Percentiles rank a stretch among this genome's conserved stretches.
Evolutionary conservation across 1,140 invertebrate species (phyloP).

Genomic region (Tenebrio molitor): DNA sequence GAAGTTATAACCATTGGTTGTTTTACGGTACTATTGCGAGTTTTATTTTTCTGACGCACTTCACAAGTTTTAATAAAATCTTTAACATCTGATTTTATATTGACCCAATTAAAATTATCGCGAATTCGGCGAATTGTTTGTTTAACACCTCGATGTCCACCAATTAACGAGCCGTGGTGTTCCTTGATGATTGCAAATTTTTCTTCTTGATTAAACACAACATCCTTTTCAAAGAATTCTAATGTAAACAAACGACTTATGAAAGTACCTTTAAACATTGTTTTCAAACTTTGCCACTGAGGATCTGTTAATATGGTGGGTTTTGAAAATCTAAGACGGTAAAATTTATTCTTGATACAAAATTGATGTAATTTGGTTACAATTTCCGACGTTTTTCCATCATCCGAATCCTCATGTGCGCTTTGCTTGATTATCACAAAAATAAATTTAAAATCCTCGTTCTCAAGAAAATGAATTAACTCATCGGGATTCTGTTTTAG

Average conservation of each 20-base stretch:
- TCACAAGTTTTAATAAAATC: slow-evolving; percentile 60
- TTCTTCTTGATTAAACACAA: slow-evolving; percentile 50
- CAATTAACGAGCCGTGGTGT: slow-evolving; percentile 60
- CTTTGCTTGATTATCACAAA: neutral
- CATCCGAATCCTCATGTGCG: neutral
- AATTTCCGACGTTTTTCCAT: neutral
- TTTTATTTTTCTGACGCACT: slow-evolving; percentile 64
- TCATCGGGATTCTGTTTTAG: neutral
- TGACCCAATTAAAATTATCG: slow-evolving; percentile 63
- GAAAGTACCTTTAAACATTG: neutral
- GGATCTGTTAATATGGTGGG: neutral
- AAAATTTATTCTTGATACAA: neutral
- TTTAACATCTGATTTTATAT: slow-evolving; percentile 63
- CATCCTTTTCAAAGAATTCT: slow-evolving; percentile 15
- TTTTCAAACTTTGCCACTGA: neutral
- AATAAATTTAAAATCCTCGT: neutral
- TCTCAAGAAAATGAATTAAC: neutral
- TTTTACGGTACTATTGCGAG: slow-evolving; percentile 56
- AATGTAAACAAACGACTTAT: neutral
- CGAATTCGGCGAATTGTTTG: slow-evolving; percentile 63
- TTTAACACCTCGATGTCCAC: slow-evolving; percentile 61
- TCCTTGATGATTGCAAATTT: slow-evolving; percentile 56
- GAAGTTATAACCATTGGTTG: slow-evolving; percentile 64
- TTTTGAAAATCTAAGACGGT: neutral
- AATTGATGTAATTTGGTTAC: neutral